Evolutionary conservation across 2,888 invertebrate species (phyloP), one percentile per base, ranked within the genome.

Genomic region (Pseudococcus longispinus): DNA sequence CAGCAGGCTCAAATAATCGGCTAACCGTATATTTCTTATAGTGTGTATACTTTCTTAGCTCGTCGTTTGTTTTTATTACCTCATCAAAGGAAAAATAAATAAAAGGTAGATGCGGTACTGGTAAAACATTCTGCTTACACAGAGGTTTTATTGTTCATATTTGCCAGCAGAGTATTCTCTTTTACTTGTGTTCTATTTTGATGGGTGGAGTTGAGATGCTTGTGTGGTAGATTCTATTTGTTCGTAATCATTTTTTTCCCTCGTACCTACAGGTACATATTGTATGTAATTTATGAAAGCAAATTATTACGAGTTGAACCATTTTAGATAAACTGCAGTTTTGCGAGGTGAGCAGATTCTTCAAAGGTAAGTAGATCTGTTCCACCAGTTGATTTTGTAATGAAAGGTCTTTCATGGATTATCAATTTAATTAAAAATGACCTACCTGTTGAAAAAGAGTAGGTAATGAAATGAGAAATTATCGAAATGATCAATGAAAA

Each of bases 41-140:
- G n/a, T 51, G n/a, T 51, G n/a, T 51, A 51, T 74, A 37, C 74
- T 23, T 65, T 65, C 60, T 74, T 32, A 37, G 37, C 29, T 74
- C 37, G 37, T 74, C 74, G 32, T 74, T 74, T 74, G 32, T 29
- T 74, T 74, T 74, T 74, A 74, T 74, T 74, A 74, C 74, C 74
- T 74, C 74, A 26, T 74, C 74, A 74, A 74, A 74, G 74, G 15
- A 74, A 74, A 74, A 74, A 74, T 74, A 70, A 70, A 70, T 70
- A 74, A 74, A 74, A 74, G 29, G 74, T 51, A 46, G 15, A 51
- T 74, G 74, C 60, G 5, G 60, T 65, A 32, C 74, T n/a, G 29
- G 23, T 29, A 37, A 32, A 74, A 74, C 37, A 74, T 74, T 74
- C 32, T 74, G 65, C 26, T 23, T 65, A 65, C 29, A 65, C 15